These are phyloP conservation scores for Lepetodrilus schrolli DNA, from an alignment of 2,888 invertebrate genomes.

Conservation along the genomic window DNA sequence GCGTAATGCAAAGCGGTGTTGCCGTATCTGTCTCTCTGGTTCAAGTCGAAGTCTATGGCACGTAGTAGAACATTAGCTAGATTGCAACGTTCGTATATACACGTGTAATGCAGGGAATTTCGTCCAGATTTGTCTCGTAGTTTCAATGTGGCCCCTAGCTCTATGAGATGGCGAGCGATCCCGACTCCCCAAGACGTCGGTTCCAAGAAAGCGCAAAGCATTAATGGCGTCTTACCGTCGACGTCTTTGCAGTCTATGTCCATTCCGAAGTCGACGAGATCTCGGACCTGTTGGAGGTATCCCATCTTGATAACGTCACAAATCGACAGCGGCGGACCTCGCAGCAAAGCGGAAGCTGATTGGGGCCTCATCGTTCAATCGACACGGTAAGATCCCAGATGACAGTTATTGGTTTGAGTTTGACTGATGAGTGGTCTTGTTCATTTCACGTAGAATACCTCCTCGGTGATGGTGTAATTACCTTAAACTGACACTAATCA, in stretches of 20 bases:
- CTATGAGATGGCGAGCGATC: slow-evolving; percentile 70
- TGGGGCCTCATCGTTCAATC: slow-evolving; percentile 36
- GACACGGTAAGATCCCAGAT: background rate
- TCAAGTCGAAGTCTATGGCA: slow-evolving; percentile 72
- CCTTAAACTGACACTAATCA: background rate
- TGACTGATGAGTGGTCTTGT: background rate
- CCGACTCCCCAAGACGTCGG: slow-evolving; percentile 70
- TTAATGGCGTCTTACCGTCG: slow-evolving; percentile 67
- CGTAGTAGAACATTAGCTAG: slow-evolving; percentile 63
- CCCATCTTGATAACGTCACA: slow-evolving; percentile 67
- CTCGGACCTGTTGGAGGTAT: slow-evolving; percentile 70
- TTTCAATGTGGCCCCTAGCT: slow-evolving; percentile 65
- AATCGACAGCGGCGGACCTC: slow-evolving; percentile 39
- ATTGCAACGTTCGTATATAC: slow-evolving; percentile 63
- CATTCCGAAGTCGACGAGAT: slow-evolving; percentile 65
- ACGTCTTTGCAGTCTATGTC: slow-evolving; percentile 62
- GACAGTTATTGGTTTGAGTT: slow-evolving; percentile 7
- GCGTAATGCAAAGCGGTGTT: slow-evolving; percentile 74
- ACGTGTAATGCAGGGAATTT: slow-evolving; percentile 72
- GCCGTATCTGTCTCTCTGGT: slow-evolving; percentile 65
- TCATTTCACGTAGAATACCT: background rate
- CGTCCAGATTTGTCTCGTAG: slow-evolving; percentile 64
- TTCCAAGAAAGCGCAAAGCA: slow-evolving; percentile 68
- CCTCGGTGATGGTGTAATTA: background rate
- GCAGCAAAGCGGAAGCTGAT: slow-evolving; percentile 35